Evolutionary conservation across 2,113 vertebrate species (phyloP).

Genomic region (Oncorhynchus nerka): DNA sequence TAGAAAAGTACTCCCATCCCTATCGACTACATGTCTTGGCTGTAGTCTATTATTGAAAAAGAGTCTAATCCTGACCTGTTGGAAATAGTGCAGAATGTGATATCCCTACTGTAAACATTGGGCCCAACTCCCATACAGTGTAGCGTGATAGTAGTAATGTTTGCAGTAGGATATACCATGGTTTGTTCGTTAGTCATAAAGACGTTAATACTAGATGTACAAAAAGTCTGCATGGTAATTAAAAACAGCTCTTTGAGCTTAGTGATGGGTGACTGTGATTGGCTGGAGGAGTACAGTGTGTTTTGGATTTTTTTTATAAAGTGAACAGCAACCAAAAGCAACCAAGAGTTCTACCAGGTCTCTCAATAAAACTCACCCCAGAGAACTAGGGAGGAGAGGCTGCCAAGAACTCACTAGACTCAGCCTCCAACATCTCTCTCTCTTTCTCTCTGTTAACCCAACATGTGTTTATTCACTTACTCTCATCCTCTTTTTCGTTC

Average conservation of each 20-base stretch:
- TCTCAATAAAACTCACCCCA: constrained; percentile 35
- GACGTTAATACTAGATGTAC: too few relatives aligned
- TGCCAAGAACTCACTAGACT: constrained; percentile 4
- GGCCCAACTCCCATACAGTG: not conserved
- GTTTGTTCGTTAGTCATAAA: not conserved
- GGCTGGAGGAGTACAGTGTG: constrained; percentile 1
- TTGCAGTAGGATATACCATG: not conserved
- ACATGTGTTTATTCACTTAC: constrained; percentile 24
- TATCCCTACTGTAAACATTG: constrained; percentile 5
- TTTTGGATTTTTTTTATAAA: not conserved
- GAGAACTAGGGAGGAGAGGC: not conserved
- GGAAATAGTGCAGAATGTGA: constrained; percentile 2
- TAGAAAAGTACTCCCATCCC: not conserved
- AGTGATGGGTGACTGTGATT: constrained; percentile 8
- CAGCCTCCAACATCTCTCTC: not conserved
- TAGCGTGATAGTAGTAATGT: not conserved
- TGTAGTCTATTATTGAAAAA: constrained; percentile 27
- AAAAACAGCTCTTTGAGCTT: not conserved
- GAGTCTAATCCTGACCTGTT: constrained; percentile 2
- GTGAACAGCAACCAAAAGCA: constrained; percentile 17
- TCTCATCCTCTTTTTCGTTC: not conserved
- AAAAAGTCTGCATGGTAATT: not conserved
- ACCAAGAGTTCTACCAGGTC: constrained; percentile 20
- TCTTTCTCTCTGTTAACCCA: constrained; percentile 7
- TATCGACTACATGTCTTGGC: not conserved